Evolutionary conservation across 2,888 invertebrate species (phyloP), one percentile per base, ranked within the genome.

Genomic region (Catocala fraxini): DNA sequence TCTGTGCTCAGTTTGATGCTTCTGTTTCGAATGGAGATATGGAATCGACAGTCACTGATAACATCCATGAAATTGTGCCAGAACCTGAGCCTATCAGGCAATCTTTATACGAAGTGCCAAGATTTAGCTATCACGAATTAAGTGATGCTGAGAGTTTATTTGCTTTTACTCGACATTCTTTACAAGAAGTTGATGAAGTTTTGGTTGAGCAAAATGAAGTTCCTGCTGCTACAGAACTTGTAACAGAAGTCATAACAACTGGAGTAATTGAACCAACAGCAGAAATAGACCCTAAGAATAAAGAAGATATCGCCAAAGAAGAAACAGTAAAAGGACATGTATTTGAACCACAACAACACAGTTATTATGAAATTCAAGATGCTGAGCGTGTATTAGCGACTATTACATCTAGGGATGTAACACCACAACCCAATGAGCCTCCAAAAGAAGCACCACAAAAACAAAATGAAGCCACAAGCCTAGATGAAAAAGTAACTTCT

Each of bases 341-440:
- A n/a, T 79, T 63, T 54, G 83, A 86, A 68, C 65, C 75, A 41
- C 63, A 75, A 39, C 67, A 65, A 42, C 75, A 84, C 35, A 84
- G 65, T 62, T 88, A 90, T 65, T 75, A 86, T 15, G 87, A 87
- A 77, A 78, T 88, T 64, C 73, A 71, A 54, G 89, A 89, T 69
- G 87, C 86, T 59, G 87, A 87, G 75, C 59, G 46, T 59, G 15
- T 63, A 45, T 56, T 84, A 34, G 84, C 65, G 65, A 54, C 60
- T 25, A 47, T 60, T 34, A 47, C 66, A 56, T 58, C 59, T 39
- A 39, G 11, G 15, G 56, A 65, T 57, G 12, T 4, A 0, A 39
- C 53, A 15, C 51, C 62, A 10, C 43, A 62, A 15, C 5, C 25
- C 39, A 45, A 13, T 55, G 11, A 13, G 39, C 39, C 46, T 53